phyloP scores from a whole-genome alignment of 2,797 vertebrate genomes.

The Novumbra hubbsi region DNA sequence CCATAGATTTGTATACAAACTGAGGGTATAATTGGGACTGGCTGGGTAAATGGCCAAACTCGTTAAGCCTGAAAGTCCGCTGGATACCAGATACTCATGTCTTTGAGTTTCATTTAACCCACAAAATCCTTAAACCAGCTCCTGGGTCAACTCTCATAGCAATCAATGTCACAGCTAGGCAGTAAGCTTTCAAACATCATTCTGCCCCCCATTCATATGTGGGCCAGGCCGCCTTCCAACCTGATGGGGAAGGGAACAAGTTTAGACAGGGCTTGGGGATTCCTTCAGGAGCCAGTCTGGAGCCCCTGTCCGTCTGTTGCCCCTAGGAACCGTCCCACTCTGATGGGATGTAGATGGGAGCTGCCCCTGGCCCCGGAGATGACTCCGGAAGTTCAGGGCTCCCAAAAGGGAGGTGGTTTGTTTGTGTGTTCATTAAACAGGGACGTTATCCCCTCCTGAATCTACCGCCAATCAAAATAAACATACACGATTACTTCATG shows the following conservation, averaged over 20 bases:
- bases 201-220: not conserved
- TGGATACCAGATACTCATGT: not conserved
- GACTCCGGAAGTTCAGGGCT: not conserved
- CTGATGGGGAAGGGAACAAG: not conserved
- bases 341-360: not conserved
- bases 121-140: not conserved
- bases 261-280: conserved; percentile 9
- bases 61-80: not conserved
- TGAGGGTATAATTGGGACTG: not conserved
- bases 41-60: not conserved
- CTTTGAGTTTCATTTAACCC: conserved; percentile 8
- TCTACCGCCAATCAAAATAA: not conserved
- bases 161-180: not conserved
- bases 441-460: not conserved
- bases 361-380: not conserved
- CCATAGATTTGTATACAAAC: not conserved
- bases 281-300: conserved; percentile 2
- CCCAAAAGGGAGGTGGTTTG: not conserved
- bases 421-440: not conserved
- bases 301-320: conserved; percentile 11
- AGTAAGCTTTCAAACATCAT: not conserved
- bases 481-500: conserved; percentile 5
- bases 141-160: not conserved
- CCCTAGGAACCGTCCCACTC: not conserved
- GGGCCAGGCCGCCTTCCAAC: not conserved